A percentile compares a stretch with the other conserved stretches of the same genome.
Evolutionary conservation across 2,113 vertebrate genomes (phyloP).

Genomic region (Callithrix jacchus): DNA sequence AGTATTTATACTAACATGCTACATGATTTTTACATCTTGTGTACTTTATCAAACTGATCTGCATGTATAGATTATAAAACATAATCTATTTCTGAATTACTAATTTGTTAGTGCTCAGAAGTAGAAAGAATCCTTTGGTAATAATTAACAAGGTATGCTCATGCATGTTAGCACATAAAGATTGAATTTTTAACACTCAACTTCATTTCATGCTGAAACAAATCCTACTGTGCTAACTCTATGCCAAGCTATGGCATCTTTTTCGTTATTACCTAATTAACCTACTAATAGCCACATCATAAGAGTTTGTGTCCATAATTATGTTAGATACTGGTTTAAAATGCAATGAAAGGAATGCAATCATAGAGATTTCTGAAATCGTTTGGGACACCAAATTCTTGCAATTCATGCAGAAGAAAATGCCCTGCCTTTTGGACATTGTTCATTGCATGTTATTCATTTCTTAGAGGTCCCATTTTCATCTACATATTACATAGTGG

Average conservation of each 20-base stretch:
- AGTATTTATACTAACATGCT: not conserved
- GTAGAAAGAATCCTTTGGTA: slow-evolving; percentile 84
- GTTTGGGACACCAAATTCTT: slow-evolving; percentile 18
- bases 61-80: slow-evolving; percentile 78
- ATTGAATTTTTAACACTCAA: slow-evolving; percentile 89
- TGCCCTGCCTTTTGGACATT: not conserved
- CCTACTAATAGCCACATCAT: slow-evolving; percentile 89
- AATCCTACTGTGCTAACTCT: slow-evolving; percentile 86
- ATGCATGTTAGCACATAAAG: slow-evolving; percentile 86
- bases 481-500: not conserved
- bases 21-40: slow-evolving; percentile 65
- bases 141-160: slow-evolving; percentile 86
- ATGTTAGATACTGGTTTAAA: slow-evolving; percentile 74
- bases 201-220: slow-evolving; percentile 82
- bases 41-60: slow-evolving; percentile 82
- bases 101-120: slow-evolving; percentile 80
- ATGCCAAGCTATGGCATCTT: slow-evolving; percentile 85
- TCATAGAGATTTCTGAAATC: slow-evolving; percentile 57
- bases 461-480: not conserved
- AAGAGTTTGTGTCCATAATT: slow-evolving; percentile 82
- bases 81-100: slow-evolving; percentile 80
- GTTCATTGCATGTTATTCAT: not conserved
- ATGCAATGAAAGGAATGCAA: slow-evolving; percentile 73
- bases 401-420: not conserved
- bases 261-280: slow-evolving; percentile 92